Base-by-base conservation (phyloP, 2,888 invertebrate species). In the Saturnia japonica region DNA sequence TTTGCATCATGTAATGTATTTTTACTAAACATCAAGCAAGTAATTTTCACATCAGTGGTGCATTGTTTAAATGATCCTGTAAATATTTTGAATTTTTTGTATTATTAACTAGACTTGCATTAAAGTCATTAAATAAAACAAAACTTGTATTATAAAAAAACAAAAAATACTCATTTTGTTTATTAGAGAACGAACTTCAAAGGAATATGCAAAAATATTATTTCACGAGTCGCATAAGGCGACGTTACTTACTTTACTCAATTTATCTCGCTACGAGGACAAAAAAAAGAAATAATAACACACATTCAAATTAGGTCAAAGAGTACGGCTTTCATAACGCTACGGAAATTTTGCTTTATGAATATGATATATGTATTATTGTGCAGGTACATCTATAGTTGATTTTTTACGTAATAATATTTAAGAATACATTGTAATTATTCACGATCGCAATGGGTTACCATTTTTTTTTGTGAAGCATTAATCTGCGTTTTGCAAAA, bases 291-390 rank as follows among this genome's bases (percentile, higher is more conserved):
- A 57, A 57, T 12, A 75, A 75, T 70, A 73, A 75, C 72, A 72
- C 74, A 78, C 73, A 73, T 75, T 73, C 73, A 76, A 76, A 77
- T 77, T 76, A 78, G 72, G 74, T 72, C 73, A 60, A 60, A 68
- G 70, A 72, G 71, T 75, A 73, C 69, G 68, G 69, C 72, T 75
- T 74, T 74, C 75, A 75, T 73, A 71, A 70, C 73, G 68, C 68
- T 57, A 68, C 66, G 66, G 69, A 74, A 66, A 74, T 74, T 73
- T 60, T 69, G 42, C 71, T 74, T 74, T 74, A 75, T 72, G 73
- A 74, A 72, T 74, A 69, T 70, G 11, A 14, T 28, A 28, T 60
- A 28, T 25, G 1, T 25, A 4, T 57, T n/a, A n/a, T 4, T 34
- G 28, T 3, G 14, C 14, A 57, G 8, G 3, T 57, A 76, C 60